phyloP scores from a whole-genome alignment of 2,113 vertebrate genomes.

The Asarcornis scutulata region DNA sequence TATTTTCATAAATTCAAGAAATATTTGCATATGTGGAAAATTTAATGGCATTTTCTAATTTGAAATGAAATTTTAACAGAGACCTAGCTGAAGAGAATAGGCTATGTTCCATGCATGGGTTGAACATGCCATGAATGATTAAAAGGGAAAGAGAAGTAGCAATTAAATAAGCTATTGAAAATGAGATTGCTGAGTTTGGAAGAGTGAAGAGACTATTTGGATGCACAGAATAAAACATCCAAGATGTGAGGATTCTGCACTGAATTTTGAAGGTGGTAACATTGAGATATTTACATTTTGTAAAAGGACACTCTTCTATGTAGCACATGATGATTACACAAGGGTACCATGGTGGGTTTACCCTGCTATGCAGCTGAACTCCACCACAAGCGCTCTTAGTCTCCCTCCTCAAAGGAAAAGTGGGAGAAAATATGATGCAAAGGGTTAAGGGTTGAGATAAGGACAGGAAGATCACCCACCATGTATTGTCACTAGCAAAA shows the following conservation, averaged over 20 bases:
- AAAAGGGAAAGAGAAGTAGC: not conserved
- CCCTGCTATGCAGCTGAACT: too few species aligned
- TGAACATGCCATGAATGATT: not conserved
- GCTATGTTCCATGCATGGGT: not conserved
- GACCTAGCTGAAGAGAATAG: not conserved
- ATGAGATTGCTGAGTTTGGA: not conserved
- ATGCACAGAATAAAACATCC: not conserved
- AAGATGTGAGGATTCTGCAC: not conserved
- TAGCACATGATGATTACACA: not conserved
- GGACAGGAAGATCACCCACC: too few species aligned
- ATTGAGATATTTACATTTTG: not conserved
- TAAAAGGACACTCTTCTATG: not conserved
- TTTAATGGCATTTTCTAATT: not conserved
- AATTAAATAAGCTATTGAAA: constrained; percentile 20
- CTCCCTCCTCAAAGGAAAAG: too few species aligned
- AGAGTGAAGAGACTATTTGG: not conserved
- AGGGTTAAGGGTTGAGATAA: too few species aligned
- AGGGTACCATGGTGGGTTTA: too few species aligned
- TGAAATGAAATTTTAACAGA: not conserved
- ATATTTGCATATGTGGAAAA: not conserved
- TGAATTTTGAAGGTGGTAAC: not conserved
- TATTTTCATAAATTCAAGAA: not conserved
- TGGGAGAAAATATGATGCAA: too few species aligned
- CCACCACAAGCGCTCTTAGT: too few species aligned
- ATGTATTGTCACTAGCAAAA: too few species aligned